Conservation (phyloP, 2,797 vertebrate species). For the Crypturellus tataupa region DNA sequence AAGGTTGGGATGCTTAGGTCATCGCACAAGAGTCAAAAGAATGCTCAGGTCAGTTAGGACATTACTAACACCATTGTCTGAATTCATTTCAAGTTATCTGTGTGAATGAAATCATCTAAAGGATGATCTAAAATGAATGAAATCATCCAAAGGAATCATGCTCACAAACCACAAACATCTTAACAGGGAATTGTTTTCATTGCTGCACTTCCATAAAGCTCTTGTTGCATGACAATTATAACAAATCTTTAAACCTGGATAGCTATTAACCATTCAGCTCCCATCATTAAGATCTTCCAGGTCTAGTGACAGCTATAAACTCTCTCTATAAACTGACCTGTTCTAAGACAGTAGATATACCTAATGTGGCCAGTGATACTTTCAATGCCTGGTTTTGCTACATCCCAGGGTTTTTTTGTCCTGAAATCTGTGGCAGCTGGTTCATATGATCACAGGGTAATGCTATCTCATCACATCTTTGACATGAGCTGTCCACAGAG, state of each 20-base stretch:
- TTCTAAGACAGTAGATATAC: background rate
- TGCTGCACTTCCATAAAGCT: background rate
- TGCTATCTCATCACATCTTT: background rate
- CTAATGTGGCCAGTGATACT: background rate
- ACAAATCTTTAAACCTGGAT: background rate
- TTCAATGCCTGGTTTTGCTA: background rate
- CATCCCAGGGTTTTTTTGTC: background rate
- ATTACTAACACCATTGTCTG: background rate
- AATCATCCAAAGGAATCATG: background rate
- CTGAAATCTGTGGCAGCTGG: background rate
- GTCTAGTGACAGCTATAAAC: background rate
- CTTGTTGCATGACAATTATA: background rate
- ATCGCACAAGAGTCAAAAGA: background rate
- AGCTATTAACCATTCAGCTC: background rate
- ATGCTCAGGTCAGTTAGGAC: background rate
- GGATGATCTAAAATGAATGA: background rate
- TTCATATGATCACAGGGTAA: background rate
- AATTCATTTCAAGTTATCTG: background rate
- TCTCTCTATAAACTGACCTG: background rate
- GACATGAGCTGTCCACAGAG: background rate
- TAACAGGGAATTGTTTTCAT: background rate
- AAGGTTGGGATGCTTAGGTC: background rate
- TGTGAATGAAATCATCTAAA: slow-evolving; percentile 3
- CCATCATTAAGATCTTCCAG: background rate
- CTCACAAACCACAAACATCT: background rate